Percentiles rank a stretch among this genome's conserved stretches.
Conservation (phyloP, 2,797 vertebrate species). For the Xerus rutilus region DNA sequence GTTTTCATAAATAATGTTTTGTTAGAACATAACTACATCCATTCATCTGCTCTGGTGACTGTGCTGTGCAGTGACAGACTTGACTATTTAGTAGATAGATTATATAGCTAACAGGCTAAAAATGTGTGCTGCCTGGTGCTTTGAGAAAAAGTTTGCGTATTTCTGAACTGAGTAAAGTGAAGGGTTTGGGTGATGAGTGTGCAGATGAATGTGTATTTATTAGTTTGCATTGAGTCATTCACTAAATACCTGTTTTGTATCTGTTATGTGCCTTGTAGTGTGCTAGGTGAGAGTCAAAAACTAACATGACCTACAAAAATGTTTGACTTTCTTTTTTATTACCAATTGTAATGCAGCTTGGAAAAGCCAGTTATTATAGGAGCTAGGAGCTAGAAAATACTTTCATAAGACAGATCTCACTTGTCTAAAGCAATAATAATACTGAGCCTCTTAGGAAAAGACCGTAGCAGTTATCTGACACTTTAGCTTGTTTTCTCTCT, state of each 20-base stretch:
- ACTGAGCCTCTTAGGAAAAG: background rate
- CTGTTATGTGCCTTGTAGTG: background rate
- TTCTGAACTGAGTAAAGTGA: background rate
- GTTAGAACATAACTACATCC: background rate
- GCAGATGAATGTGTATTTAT: background rate
- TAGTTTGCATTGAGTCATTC: slow-evolving; percentile 11
- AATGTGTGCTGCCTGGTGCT: background rate
- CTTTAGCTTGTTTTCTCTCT: background rate
- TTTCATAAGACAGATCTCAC: background rate
- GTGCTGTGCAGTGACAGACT: background rate
- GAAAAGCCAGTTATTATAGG: background rate
- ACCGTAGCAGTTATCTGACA: background rate
- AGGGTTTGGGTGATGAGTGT: background rate
- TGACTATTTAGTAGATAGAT: background rate
- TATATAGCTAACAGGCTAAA: background rate
- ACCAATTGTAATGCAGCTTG: background rate
- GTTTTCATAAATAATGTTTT: slow-evolving; percentile 40
- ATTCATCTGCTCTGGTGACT: background rate
- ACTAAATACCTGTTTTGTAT: background rate
- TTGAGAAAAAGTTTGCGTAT: background rate
- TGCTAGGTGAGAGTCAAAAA: background rate
- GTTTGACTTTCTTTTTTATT: background rate
- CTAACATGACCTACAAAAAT: background rate
- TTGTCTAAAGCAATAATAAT: background rate
- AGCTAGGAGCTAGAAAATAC: background rate